Conservation (phyloP, 2,888 invertebrate genomes). For the Eudasyphora cyanicolor region DNA sequence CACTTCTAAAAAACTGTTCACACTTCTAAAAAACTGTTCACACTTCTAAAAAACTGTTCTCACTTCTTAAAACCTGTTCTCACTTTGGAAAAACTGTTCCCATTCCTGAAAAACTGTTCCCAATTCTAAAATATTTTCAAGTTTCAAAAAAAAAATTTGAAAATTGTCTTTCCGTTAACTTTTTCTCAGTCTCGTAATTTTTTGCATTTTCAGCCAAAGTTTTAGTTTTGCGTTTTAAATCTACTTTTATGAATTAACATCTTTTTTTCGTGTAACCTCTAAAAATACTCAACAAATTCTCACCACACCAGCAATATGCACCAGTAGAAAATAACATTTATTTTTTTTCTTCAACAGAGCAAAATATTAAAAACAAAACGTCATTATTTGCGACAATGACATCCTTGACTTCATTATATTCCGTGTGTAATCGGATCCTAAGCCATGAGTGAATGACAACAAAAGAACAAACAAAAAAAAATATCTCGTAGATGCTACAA, state of each 20-base stretch:
- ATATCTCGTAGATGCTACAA: not conserved
- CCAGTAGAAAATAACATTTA: not conserved
- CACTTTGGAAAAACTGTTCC: too few species aligned
- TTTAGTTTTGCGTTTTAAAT: too few species aligned
- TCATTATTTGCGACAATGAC: constrained; percentile 71
- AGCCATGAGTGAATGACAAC: constrained; percentile 32
- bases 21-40: not conserved
- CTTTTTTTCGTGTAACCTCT: not conserved
- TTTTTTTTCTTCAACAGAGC: not conserved
- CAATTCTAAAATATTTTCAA: too few species aligned
- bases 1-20: not conserved
- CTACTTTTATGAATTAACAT: too few species aligned
- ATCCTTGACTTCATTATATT: constrained; percentile 78
- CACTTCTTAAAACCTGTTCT: too few species aligned
- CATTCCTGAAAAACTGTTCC: too few species aligned
- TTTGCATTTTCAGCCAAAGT: too few species aligned
- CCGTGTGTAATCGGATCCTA: constrained; percentile 67
- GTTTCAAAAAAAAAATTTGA: not conserved
- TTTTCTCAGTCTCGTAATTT: too few species aligned
- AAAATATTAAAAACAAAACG: constrained; percentile 42
- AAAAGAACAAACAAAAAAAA: constrained; percentile 29
- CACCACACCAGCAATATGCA: not conserved
- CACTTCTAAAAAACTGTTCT: too few species aligned
- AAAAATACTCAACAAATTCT: not conserved
- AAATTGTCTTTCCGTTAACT: not conserved